Evolutionary conservation across 2,888 invertebrate genomes (phyloP), one percentile per base, ranked within the genome.

Genomic region (Epirrhoe alternata): DNA sequence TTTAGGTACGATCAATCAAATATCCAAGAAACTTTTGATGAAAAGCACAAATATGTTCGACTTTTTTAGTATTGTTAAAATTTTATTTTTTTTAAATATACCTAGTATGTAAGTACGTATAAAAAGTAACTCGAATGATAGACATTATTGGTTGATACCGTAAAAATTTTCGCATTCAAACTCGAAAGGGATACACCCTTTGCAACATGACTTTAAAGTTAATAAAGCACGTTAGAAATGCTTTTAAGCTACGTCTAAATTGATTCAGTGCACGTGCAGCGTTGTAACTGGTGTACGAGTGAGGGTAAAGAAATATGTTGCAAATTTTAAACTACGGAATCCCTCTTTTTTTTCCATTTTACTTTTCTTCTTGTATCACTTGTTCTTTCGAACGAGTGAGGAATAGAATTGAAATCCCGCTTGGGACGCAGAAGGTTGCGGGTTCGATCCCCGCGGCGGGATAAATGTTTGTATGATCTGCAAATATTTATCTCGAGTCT

Each of bases 181-280:
- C 14, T 54, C 5, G 12, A 24, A 51, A 35, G 58, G 51, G 33
- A 49, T 50, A 31, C 45, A 54, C 54, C 59, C 53, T 35, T 38
- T 17, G 55, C 61, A 66, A 52, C 69, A 42, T 17, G 63, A 66
- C 73, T 76, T 72, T 69, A 68, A 76, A 81, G 77, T 80, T 81
- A 83, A 83, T 83, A 81, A 81, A 77, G 73, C 79, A 74, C 71
- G 73, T 77, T 78, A 74, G 66, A 68, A 77, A 80, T 78, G 81
- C 81, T 82, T 83, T 81, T 81, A 80, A 76, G 79, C 75, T 63
- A 67, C 68, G 60, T 57, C 61, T 49, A 64, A 71, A 69, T 66
- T 53, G 60, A 62, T 65, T 64, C 24, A 63, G 64, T 60, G 65
- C 70, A 70, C 73, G 73, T 73, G 71, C 68, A 57, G 50, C 5